Base-by-base conservation (phyloP, 1,140 invertebrate genomes). In the Halesus radiatus region DNA sequence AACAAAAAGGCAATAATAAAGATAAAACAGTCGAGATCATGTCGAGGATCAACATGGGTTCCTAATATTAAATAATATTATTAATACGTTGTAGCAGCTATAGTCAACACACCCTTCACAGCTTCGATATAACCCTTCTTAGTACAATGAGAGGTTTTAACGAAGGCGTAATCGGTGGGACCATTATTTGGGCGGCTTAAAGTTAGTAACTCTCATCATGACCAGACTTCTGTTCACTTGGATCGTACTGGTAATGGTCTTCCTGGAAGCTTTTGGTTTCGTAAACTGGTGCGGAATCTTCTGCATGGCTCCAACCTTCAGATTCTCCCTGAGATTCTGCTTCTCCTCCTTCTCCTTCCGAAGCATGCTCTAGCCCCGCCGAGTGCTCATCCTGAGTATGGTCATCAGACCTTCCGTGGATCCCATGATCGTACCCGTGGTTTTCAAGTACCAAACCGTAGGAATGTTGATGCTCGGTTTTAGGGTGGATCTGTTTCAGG, bases 401-500 rank as follows among this genome's bases (percentile, higher is more conserved):
- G 29, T 87, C 85, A 18, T 86, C 84, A 62, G 80, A 81, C 20
- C 87, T 87, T 83, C 88, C 88, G n/a, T 85, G 84, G 37, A 88
- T 86, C 56, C 88, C 87, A 29, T 91, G 89, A 60, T 91, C 86
- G 77, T 88, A 78, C 91, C 87, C 45, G 90, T 92, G 90, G 81
- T 91, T 89, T 85, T 92, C 91, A 6, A 92, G 85, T 0, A 92
- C 90, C 8, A 92, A 85, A 60, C 91, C 91, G 50, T 89, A 87
- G 50, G 91, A 91, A 81, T 92, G 91, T 52, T 86, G 87, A 79
- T 91, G 89, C 81, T 92, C 88, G 20, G 88, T 90, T 85, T 92
- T 90, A 15, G 91, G 91, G 83, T 92, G 91, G 79, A 92, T 85
- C 56, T 90, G 88, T 84, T 92, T 92, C 77, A 92, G 83, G 84